Percentiles rank a stretch among this genome's conserved stretches.
These are phyloP conservation scores for Cheilosia pagana DNA, from an alignment of 2,888 invertebrate species.

Conservation along the genomic window DNA sequence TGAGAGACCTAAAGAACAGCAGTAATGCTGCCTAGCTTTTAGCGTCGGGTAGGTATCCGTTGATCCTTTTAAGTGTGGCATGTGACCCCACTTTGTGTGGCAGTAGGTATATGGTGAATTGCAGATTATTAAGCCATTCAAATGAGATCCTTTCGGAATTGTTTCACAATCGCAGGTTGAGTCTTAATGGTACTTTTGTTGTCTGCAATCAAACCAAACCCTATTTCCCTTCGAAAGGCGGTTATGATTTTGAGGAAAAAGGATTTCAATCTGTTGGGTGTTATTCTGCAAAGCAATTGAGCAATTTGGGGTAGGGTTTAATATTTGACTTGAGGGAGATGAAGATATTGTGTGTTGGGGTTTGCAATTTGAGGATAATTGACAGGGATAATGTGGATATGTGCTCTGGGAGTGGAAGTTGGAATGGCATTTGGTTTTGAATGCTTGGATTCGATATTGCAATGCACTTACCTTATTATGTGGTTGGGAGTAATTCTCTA, in stretches of 20 bases:
- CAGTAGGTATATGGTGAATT: background rate
- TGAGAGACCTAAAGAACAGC: conserved; percentile 20
- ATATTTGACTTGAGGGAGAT: conserved; percentile 22
- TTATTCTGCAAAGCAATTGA: conserved; percentile 39
- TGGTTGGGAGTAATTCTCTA: background rate
- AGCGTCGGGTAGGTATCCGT: conserved; percentile 2
- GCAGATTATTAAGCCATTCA: conserved; percentile 43
- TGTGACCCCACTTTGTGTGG: conserved; percentile 4
- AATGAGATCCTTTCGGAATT: conserved; percentile 47
- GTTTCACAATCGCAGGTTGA: conserved; percentile 38
- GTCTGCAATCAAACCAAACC: conserved; percentile 33
- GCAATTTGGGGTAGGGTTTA: conserved; percentile 35
- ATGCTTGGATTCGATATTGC: background rate
- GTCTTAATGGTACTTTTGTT: conserved; percentile 49
- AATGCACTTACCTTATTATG: conserved; percentile 30
- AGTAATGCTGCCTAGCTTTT: conserved; percentile 20
- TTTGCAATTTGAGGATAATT: too few species aligned
- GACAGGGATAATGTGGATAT: conserved; percentile 7
- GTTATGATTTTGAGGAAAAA: conserved; percentile 46
- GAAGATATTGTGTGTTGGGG: too few species aligned
- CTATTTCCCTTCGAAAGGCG: conserved; percentile 22
- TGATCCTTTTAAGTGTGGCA: conserved; percentile 25
- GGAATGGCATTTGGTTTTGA: background rate
- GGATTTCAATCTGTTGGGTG: conserved; percentile 47
- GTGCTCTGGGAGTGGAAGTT: conserved; percentile 4